Conservation (phyloP, 2,113 vertebrate genomes). For the Atherinomorus stipes region DNA sequence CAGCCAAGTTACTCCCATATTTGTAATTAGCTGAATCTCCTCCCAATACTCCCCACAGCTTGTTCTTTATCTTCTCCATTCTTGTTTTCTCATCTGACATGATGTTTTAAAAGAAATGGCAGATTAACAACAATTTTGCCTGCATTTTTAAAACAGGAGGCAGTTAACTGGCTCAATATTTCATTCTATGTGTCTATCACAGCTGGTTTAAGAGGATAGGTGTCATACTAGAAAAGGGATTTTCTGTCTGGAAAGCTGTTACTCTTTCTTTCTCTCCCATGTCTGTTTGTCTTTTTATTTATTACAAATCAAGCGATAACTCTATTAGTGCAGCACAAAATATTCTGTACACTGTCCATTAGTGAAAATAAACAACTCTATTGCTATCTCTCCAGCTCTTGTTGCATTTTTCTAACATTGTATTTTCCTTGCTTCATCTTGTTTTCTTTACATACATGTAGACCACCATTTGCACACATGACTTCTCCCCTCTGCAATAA, state of each 20-base stretch:
- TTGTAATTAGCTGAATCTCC: conserved; percentile 44
- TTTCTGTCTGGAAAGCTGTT: conserved; percentile 23
- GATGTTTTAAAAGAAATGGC: conserved; percentile 21
- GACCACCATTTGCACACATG: conserved; percentile 24
- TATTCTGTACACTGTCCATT: conserved; percentile 71
- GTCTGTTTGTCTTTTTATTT: conserved; percentile 76
- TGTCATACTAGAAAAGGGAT: conserved; percentile 10
- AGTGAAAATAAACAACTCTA: conserved; percentile 67
- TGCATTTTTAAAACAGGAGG: conserved; percentile 11
- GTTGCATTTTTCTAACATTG: conserved; percentile 14
- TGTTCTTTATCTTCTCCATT: conserved; percentile 18
- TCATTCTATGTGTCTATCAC: conserved; percentile 6
- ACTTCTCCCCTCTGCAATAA: conserved; percentile 41
- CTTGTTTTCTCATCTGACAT: neutral
- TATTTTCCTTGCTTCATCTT: neutral
- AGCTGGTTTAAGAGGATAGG: conserved; percentile 32
- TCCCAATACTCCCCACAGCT: conserved; percentile 23
- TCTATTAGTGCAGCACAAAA: conserved; percentile 61
- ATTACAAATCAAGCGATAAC: conserved; percentile 67
- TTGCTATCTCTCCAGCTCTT: conserved; percentile 3
- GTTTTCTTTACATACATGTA: neutral
- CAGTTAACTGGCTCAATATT: neutral
- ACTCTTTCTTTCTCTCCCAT: conserved; percentile 39
- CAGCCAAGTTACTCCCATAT: conserved; percentile 47
- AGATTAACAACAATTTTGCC: conserved; percentile 21